phyloP scores from a whole-genome alignment of 2,888 invertebrate species.

The Venusia cambrica region DNA sequence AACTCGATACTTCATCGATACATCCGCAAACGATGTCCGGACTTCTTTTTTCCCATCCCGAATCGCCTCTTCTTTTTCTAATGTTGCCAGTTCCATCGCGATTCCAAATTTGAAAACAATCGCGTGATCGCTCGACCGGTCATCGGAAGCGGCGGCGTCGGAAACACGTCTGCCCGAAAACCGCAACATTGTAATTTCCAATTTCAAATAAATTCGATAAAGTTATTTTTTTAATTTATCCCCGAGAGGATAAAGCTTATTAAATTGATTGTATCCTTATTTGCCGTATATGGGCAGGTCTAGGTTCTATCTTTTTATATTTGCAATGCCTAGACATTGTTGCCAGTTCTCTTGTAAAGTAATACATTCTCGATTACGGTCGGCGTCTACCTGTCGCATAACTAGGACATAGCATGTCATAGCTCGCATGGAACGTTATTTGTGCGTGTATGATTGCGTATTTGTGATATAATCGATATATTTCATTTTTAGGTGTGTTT shows the following conservation, averaged over 20 bases:
- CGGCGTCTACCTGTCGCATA: conserved; percentile 65
- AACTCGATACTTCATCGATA: conserved; percentile 47
- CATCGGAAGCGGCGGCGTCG: conserved; percentile 70
- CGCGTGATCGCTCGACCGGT: conserved; percentile 66
- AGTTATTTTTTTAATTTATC: conserved; percentile 53
- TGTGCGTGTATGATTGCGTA: conserved; percentile 64
- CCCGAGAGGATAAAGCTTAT: conserved; percentile 45
- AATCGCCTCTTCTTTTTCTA: too few relatives aligned
- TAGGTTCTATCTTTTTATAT: conserved; percentile 34
- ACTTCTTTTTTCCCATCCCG: conserved; percentile 37
- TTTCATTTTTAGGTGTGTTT: conserved; percentile 43
- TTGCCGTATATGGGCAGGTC: conserved; percentile 35
- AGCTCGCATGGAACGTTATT: conserved; percentile 62
- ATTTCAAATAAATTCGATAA: conserved; percentile 71
- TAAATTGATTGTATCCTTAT: conserved; percentile 45
- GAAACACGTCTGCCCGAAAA: conserved; percentile 76
- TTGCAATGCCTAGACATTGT: conserved; percentile 50
- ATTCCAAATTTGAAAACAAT: conserved; percentile 48
- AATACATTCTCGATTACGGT: conserved; percentile 52
- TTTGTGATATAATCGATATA: conserved; percentile 68
- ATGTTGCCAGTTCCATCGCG: conserved; percentile 36
- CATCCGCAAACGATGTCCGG: conserved; percentile 52
- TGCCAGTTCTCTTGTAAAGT: conserved; percentile 39
- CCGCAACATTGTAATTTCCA: conserved; percentile 74
- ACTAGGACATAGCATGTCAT: conserved; percentile 75